phyloP scores from a whole-genome alignment of 2,888 invertebrate species.

The Pasiphila rectangulata region DNA sequence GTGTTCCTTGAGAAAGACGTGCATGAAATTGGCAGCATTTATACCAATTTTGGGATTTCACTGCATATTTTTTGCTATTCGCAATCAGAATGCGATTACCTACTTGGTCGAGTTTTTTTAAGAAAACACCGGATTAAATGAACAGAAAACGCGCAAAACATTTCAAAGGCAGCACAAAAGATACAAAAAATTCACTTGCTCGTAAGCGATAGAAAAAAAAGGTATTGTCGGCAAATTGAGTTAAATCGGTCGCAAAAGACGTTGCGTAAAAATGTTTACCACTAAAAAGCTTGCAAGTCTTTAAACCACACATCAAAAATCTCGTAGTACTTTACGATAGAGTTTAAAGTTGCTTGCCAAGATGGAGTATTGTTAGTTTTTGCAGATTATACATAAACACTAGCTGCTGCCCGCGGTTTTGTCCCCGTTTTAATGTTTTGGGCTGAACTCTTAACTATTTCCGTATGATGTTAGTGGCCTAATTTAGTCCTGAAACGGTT shows the following conservation, averaged over 20 bases:
- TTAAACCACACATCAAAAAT: background rate
- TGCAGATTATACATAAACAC: slow-evolving; percentile 70
- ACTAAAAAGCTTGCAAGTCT: slow-evolving; percentile 25
- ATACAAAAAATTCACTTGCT: slow-evolving; percentile 23
- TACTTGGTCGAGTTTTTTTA: background rate
- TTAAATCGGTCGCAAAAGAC: slow-evolving; percentile 62
- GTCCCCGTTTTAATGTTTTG: too few relatives aligned
- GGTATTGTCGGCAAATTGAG: slow-evolving; percentile 71
- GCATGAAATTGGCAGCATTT: too few relatives aligned
- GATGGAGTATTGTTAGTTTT: slow-evolving; percentile 49
- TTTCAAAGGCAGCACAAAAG: slow-evolving; percentile 13
- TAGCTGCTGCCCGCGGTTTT: too few relatives aligned
- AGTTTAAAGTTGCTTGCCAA: slow-evolving; percentile 19
- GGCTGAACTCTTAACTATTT: too few relatives aligned
- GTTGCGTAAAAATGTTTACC: slow-evolving; percentile 44
- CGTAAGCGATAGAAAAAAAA: slow-evolving; percentile 46
- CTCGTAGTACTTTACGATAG: slow-evolving; percentile 12
- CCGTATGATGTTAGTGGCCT: too few relatives aligned
- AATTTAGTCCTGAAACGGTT: too few relatives aligned
- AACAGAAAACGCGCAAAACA: slow-evolving; percentile 1
- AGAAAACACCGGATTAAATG: slow-evolving; percentile 12
- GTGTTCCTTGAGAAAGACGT: too few relatives aligned
- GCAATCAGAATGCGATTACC: background rate
- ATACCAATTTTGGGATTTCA: too few relatives aligned
- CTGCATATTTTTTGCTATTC: background rate